Evolutionary conservation across 1,140 invertebrate genomes (phyloP).

Genomic region (Diuraphis noxia): DNA sequence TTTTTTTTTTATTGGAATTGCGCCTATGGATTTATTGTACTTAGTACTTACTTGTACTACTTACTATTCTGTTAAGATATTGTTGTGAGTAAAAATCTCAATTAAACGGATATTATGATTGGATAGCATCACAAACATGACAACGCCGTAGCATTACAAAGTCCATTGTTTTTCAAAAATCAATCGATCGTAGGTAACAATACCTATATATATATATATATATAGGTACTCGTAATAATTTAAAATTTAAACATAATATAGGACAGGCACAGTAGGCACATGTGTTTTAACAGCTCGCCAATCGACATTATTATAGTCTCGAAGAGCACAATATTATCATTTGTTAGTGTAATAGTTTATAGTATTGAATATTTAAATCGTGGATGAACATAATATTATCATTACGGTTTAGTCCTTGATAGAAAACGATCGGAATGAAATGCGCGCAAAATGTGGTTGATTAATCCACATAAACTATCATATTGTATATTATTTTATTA

Average conservation of each 20-base stretch:
- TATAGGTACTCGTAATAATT: too few species aligned
- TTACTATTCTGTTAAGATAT: neutral
- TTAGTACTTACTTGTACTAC: too few species aligned
- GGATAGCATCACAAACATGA: neutral
- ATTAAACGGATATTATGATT: neutral
- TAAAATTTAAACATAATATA: too few species aligned
- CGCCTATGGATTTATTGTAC: too few species aligned
- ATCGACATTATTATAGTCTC: neutral
- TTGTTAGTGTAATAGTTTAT: neutral
- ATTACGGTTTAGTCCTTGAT: neutral
- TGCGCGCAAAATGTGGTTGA: neutral
- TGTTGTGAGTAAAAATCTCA: neutral
- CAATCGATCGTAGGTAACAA: neutral
- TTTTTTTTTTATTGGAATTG: too few species aligned
- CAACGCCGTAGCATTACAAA: neutral
- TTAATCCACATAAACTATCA: neutral
- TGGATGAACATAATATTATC: neutral
- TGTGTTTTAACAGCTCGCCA: neutral
- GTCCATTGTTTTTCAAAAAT: neutral
- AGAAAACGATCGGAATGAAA: constrained; percentile 10
- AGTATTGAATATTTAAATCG: neutral
- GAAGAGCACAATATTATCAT: neutral
- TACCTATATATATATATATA: too few species aligned
- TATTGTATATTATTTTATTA: too few species aligned
- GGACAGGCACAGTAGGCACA: too few species aligned